These are phyloP conservation scores for Tortrix viridana DNA, from an alignment of 2,888 invertebrate species.

Conservation along the genomic window DNA sequence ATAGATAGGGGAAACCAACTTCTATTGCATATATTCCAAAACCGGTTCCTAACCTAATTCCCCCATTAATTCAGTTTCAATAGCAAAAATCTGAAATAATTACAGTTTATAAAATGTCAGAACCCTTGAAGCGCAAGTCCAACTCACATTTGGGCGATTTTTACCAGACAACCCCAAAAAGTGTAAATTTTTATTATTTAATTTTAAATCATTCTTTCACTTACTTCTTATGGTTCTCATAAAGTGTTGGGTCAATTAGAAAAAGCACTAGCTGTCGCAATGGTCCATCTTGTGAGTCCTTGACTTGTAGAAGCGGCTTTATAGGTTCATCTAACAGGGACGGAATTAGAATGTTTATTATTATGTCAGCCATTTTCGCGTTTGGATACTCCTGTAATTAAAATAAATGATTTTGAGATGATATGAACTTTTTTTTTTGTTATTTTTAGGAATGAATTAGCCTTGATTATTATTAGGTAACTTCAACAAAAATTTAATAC, in stretches of 20 bases:
- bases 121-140: no score
- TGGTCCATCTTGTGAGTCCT: slow-evolving; percentile 44
- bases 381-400: slow-evolving; percentile 47
- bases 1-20: no score
- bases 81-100: no score
- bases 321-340: slow-evolving; percentile 53
- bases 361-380: slow-evolving; percentile 45
- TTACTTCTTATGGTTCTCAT: slow-evolving; percentile 53
- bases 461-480: not conserved
- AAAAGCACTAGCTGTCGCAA: slow-evolving; percentile 49
- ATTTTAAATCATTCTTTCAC: no score
- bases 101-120: no score
- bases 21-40: no score
- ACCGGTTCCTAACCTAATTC: no score
- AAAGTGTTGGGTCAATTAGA: slow-evolving; percentile 47
- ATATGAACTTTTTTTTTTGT: not conserved
- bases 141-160: no score
- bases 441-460: not conserved
- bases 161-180: no score
- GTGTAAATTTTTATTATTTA: no score
- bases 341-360: slow-evolving; percentile 51
- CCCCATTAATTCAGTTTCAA: no score
- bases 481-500: slow-evolving; percentile 48
- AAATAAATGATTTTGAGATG: slow-evolving; percentile 3
- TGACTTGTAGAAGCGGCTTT: slow-evolving; percentile 48